Evolutionary conservation across 2,113 vertebrate genomes (phyloP).

Genomic region (Saccopteryx leptura): DNA sequence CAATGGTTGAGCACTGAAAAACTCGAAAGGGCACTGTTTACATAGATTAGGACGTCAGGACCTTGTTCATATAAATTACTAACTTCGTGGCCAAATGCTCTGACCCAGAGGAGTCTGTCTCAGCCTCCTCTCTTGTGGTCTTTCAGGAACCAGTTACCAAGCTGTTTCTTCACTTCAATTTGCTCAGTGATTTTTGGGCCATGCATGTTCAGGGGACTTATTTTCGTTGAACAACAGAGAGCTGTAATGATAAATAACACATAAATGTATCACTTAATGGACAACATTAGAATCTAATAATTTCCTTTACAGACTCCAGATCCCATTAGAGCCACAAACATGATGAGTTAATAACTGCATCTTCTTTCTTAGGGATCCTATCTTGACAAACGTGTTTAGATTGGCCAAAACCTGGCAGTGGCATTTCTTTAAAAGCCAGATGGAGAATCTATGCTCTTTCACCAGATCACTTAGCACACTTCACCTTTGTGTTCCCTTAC

Average conservation of each 20-base stretch:
- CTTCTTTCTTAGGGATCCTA: not conserved
- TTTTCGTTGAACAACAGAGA: not conserved
- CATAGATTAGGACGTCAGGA: not conserved
- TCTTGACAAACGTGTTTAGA: slow-evolving; percentile 28
- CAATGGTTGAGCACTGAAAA: not conserved
- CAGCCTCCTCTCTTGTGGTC: not conserved
- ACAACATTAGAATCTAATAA: slow-evolving; percentile 39
- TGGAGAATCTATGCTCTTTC: not conserved
- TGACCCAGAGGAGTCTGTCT: not conserved
- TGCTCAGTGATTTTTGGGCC: not conserved
- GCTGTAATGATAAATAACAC: slow-evolving; percentile 59
- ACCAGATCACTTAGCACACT: slow-evolving; percentile 3
- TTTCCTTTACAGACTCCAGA: slow-evolving; percentile 33
- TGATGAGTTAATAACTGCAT: not conserved
- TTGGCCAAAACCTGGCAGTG: slow-evolving; percentile 5
- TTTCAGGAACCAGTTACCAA: not conserved
- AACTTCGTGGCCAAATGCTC: not conserved
- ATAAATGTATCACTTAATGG: slow-evolving; percentile 21
- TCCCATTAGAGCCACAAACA: slow-evolving; percentile 37
- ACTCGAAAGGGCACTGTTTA: not conserved
- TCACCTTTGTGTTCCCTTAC: not conserved
- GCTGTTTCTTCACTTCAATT: slow-evolving; percentile 24
- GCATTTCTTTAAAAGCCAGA: slow-evolving; percentile 10
- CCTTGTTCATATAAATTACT: not conserved
- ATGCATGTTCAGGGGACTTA: slow-evolving; percentile 35